phyloP scores from a whole-genome alignment of 1,140 invertebrate species.

The Bathynomus jamesi region DNA sequence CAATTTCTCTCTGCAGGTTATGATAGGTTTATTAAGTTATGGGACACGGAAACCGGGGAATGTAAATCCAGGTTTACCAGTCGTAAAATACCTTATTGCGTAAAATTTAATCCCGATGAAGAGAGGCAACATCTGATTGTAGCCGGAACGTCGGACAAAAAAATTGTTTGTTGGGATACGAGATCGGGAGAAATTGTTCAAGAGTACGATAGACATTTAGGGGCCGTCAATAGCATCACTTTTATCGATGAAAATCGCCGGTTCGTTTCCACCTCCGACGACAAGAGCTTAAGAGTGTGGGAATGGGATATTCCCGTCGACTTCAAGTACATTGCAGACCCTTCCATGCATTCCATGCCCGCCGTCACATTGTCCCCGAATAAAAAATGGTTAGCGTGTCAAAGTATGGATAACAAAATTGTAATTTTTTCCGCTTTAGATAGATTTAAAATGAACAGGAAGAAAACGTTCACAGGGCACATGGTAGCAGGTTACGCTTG shows the following conservation, averaged over 20 bases:
- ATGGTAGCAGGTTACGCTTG: constrained; percentile 99
- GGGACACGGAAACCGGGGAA: constrained; percentile 97
- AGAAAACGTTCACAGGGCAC: constrained; percentile 96
- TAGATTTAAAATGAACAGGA: constrained; percentile 93
- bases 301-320: constrained; percentile 99
- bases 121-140: constrained; percentile 97
- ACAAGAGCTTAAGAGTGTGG: constrained; percentile 98
- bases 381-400: constrained; percentile 97
- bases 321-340: constrained; percentile 99
- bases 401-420: constrained; percentile 96
- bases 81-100: constrained; percentile 91
- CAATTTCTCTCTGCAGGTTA: constrained; percentile 84
- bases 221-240: constrained; percentile 96
- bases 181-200: constrained; percentile 91
- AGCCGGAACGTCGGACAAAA: constrained; percentile 96
- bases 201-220: constrained; percentile 97
- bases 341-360: constrained; percentile 98
- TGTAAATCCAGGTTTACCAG: constrained; percentile 88
- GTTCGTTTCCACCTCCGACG: constrained; percentile 97
- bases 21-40: constrained; percentile 83
- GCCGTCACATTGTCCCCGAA: constrained; percentile 89
- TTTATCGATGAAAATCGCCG: constrained; percentile 97
- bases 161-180: constrained; percentile 98
- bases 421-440: constrained; percentile 96
- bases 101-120: constrained; percentile 94